Percentiles rank a stretch among this genome's conserved stretches.
These are phyloP conservation scores for Acholoe squamosa DNA, from an alignment of 2,888 invertebrate species.

Conservation along the genomic window DNA sequence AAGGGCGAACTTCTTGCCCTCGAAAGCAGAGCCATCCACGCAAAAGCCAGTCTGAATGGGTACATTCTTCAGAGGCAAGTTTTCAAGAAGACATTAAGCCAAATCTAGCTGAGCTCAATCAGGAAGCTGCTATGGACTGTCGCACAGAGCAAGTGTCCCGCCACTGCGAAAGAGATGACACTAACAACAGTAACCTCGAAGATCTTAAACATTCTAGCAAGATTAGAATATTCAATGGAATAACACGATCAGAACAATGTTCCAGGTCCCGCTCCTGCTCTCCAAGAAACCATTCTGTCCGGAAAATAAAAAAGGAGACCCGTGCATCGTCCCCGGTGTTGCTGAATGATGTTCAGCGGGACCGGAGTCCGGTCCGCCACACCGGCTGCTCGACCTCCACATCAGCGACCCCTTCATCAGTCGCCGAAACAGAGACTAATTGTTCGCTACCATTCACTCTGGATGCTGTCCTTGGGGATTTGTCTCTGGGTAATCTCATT, in stretches of 20 bases:
- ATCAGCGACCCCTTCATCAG: constrained; percentile 10
- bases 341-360: neutral
- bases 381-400: constrained; percentile 11
- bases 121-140: neutral
- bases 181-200: neutral
- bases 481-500: constrained; percentile 48
- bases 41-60: neutral
- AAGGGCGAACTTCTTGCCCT: neutral
- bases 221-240: neutral
- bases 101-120: neutral
- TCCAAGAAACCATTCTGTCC: neutral
- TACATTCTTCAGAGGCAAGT: neutral
- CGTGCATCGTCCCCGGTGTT: neutral
- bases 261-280: neutral
- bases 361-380: neutral
- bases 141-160: neutral
- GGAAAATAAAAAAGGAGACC: neutral
- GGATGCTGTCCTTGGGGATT: constrained; percentile 34
- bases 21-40: constrained; percentile 34
- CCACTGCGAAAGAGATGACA: neutral
- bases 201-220: neutral
- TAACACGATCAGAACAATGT: neutral
- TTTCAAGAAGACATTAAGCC: neutral
- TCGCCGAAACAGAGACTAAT: neutral
- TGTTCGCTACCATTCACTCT: constrained; percentile 50